These are phyloP conservation scores for Apocheima hispidaria DNA, from an alignment of 2,888 invertebrate species.

Conservation along the genomic window DNA sequence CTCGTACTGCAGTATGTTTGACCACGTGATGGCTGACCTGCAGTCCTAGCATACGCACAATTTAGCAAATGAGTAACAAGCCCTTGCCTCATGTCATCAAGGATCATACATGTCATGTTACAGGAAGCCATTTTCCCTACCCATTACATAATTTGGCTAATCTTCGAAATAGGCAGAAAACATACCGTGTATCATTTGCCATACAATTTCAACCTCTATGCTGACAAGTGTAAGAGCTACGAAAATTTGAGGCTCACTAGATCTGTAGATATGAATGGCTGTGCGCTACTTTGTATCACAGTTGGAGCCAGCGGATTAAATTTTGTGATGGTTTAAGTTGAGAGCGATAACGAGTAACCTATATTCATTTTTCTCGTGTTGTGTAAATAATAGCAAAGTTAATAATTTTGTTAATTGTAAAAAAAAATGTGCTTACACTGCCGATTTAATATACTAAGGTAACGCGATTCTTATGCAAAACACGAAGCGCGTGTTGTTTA, in stretches of 20 bases:
- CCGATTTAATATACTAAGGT: too few relatives aligned
- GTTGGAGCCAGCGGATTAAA: conserved; percentile 63
- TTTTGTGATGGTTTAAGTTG: conserved; percentile 54
- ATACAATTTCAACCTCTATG: conserved; percentile 47
- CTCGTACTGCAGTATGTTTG: too few relatives aligned
- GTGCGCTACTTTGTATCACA: conserved; percentile 61
- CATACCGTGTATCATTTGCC: conserved; percentile 23
- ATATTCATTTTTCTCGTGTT: background rate
- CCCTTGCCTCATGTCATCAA: conserved; percentile 25
- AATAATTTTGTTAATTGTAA: too few relatives aligned
- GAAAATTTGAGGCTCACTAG: conserved; percentile 36
- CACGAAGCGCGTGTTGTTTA: too few relatives aligned
- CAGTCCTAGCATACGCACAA: conserved; percentile 8
- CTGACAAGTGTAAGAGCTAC: conserved; percentile 44
- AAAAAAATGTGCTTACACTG: too few relatives aligned
- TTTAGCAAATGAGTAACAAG: conserved; percentile 17
- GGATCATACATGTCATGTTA: conserved; percentile 20
- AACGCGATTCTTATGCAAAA: too few relatives aligned
- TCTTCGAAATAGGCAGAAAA: conserved; percentile 29
- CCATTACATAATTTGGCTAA: conserved; percentile 41
- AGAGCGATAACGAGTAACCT: conserved; percentile 25
- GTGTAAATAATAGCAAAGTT: too few relatives aligned
- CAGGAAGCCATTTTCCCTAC: conserved; percentile 33
- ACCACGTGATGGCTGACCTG: too few relatives aligned
- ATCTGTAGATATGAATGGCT: conserved; percentile 65